Evolutionary conservation across 2,888 invertebrate genomes (phyloP), one percentile per base, ranked within the genome.

Genomic region (Junonia oenone): DNA sequence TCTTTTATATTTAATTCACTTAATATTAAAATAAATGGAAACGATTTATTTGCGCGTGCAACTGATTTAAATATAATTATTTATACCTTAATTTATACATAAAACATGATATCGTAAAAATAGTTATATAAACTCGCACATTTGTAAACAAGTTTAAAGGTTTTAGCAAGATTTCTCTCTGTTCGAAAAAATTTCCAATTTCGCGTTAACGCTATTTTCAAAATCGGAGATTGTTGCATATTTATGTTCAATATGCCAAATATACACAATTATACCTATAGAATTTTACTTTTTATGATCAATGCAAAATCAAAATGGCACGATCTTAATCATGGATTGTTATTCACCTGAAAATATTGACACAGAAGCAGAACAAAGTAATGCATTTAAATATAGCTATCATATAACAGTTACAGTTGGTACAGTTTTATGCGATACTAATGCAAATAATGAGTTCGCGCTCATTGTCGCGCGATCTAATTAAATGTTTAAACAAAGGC

Each of bases 401-500:
- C 31, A 33, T 33, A 33, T 33, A 33, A 33, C 11, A 17, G 55
- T 31, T 48, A 45, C 22, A 43, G 5, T 43, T 15, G 31, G 31
- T 27, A 38, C 31, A 37, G 49, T 56, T 57, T 51, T n/a, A 45
- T 49, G 52, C 54, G 54, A 47, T 40, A 56, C 52, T 37, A 50
- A 55, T 50, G 40, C 58, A 59, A 51, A 61, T 58, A 49, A 56
- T 45, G 49, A 55, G 45, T 49, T 52, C 45, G 54, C 55, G 45
- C 48, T 56, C 55, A 61, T 62, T 63, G 58, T 67, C 61, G 50
- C 59, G 31, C 60, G 55, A 58, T 63, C 52, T 50, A 66, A 69
- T 66, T 61, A 59, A 57, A 56, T 61, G 35, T 54, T 55, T 38
- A 70, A 69, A 72, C 71, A 69, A 71, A 68, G 62, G 65, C 56